Percentiles rank a stretch among this genome's conserved stretches.
phyloP scores from a whole-genome alignment of 2,888 invertebrate species.

The Gerosis bhagava region DNA sequence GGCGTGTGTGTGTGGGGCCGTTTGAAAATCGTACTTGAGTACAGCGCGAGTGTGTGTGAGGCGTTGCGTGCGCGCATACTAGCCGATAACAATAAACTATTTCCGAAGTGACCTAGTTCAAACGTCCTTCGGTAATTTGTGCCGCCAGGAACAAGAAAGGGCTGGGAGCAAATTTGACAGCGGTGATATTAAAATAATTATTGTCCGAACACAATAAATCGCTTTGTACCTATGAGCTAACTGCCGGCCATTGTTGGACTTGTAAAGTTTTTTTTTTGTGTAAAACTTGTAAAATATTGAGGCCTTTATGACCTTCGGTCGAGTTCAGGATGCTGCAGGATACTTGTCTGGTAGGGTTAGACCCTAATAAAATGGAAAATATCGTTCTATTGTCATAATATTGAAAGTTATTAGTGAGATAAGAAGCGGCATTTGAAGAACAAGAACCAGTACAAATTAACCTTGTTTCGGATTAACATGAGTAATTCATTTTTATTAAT shows the following conservation, averaged over 20 bases:
- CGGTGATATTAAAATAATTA: conserved; percentile 56
- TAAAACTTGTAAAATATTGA: conserved; percentile 40
- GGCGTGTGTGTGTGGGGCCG: conserved; percentile 58
- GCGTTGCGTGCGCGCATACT: conserved; percentile 74
- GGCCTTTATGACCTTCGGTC: conserved; percentile 50
- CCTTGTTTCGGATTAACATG: conserved; percentile 21
- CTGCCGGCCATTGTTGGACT: conserved; percentile 48
- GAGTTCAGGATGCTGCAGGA: conserved; percentile 33
- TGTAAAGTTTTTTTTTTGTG: conserved; percentile 37
- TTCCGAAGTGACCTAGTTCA: conserved; percentile 81
- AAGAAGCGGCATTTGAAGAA: conserved; percentile 13
- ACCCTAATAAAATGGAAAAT: conserved; percentile 10
- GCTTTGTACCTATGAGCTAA: conserved; percentile 50
- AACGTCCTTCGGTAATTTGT: conserved; percentile 80
- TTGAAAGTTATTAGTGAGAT: conserved; percentile 17
- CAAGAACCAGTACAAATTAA: conserved; percentile 24
- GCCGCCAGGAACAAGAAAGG: conserved; percentile 80
- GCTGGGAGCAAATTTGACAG: conserved; percentile 68
- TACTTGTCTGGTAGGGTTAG: conserved; percentile 18
- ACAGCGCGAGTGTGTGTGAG: conserved; percentile 43
- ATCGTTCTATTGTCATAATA: conserved; percentile 5
- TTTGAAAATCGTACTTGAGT: conserved; percentile 60
- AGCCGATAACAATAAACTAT: conserved; percentile 82
- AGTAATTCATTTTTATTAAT: conserved; percentile 18
- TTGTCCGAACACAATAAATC: conserved; percentile 52